Percentiles rank a stretch among this genome's conserved stretches.
Conservation (phyloP, 2,113 vertebrate genomes). For the Engystomops pustulosus region DNA sequence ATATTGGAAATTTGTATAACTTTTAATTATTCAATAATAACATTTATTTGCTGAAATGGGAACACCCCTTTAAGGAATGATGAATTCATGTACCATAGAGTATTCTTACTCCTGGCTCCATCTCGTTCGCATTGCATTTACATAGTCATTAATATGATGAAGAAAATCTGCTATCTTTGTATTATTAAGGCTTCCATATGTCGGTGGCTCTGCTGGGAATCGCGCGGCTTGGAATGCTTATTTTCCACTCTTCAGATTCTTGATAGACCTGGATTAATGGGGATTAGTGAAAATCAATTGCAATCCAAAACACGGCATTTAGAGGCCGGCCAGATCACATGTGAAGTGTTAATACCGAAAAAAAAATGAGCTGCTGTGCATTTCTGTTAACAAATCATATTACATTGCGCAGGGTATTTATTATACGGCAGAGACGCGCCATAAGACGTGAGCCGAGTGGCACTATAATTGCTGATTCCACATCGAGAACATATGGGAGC, state of each 20-base stretch:
- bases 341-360: background rate
- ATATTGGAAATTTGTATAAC: too few species aligned
- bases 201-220: slow-evolving; percentile 9
- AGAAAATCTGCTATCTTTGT: slow-evolving; percentile 32
- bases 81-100: too few species aligned
- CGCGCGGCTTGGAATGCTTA: slow-evolving; percentile 21
- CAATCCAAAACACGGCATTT: background rate
- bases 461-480: background rate
- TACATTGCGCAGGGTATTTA: background rate
- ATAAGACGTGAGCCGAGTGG: background rate
- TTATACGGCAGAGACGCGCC: background rate
- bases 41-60: too few species aligned
- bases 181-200: slow-evolving; percentile 42
- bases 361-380: slow-evolving; percentile 9
- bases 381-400: slow-evolving; percentile 11
- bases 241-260: slow-evolving; percentile 7
- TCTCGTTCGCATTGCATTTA: background rate
- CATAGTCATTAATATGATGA: slow-evolving; percentile 25
- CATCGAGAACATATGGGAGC: background rate
- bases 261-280: slow-evolving; percentile 32
- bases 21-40: too few species aligned
- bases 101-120: background rate
- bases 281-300: slow-evolving; percentile 38
- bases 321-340: background rate
- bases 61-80: too few species aligned